Percentiles rank a stretch among this genome's conserved stretches.
These are phyloP conservation scores for Columba janthina DNA, from an alignment of 2,113 vertebrate species.

Conservation along the genomic window DNA sequence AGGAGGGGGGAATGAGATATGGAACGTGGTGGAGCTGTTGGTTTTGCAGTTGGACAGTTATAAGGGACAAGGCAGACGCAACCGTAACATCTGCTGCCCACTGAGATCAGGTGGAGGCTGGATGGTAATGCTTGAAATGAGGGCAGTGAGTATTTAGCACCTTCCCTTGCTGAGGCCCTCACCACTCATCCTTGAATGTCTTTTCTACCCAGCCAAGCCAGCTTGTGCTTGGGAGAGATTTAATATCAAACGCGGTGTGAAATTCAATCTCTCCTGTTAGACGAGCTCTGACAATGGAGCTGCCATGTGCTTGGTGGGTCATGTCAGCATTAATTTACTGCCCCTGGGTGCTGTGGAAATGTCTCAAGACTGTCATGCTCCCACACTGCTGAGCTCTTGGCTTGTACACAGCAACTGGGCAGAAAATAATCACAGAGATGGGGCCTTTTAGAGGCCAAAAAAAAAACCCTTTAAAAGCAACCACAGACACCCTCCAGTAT, in stretches of 20 bases:
- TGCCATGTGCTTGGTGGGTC: conserved; percentile 66
- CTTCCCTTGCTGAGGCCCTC: background rate
- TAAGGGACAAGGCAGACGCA: background rate
- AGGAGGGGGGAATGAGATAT: background rate
- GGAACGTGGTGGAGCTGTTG: background rate
- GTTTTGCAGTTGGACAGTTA: background rate
- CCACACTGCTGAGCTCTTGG: conserved; percentile 37
- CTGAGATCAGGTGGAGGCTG: background rate
- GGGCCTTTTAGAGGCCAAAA: background rate
- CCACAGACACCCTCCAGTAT: background rate
- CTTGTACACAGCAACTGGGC: conserved; percentile 39
- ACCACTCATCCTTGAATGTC: background rate
- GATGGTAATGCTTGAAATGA: background rate
- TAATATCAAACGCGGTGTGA: conserved; percentile 64
- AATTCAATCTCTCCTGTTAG: conserved; percentile 70
- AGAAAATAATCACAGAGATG: conserved; percentile 30
- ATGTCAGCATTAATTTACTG: conserved; percentile 70
- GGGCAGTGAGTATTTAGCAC: conserved; percentile 8
- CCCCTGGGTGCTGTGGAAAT: conserved; percentile 45
- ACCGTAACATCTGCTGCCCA: background rate
- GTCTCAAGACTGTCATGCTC: conserved; percentile 58
- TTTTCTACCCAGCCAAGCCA: conserved; percentile 40
- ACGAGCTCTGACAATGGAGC: conserved; percentile 61
- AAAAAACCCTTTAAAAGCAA: background rate
- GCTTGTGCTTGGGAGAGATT: conserved; percentile 53